Conservation (phyloP, 2,797 vertebrate species). For the Labroides dimidiatus region DNA sequence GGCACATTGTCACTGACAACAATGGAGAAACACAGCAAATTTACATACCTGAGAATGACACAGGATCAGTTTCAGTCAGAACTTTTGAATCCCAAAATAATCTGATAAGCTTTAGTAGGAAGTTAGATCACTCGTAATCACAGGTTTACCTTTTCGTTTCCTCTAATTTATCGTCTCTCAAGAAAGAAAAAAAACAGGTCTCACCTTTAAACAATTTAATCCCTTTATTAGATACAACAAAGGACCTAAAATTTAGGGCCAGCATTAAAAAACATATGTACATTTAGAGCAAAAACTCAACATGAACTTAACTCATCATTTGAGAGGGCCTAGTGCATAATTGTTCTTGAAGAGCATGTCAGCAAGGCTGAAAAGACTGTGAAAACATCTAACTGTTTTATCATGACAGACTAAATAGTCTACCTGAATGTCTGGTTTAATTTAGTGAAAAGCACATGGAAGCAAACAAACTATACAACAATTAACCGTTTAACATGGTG, state of each 20-base stretch:
- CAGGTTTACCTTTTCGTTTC: not conserved
- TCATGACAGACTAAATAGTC: slow-evolving; percentile 3
- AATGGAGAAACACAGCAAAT: slow-evolving; percentile 35
- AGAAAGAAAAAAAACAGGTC: not conserved
- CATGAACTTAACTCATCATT: slow-evolving; percentile 35
- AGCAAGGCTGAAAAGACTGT: slow-evolving; percentile 14
- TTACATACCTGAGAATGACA: slow-evolving; percentile 11
- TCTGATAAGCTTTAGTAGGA: not conserved
- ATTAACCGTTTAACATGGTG: slow-evolving; percentile 22
- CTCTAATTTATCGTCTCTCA: not conserved
- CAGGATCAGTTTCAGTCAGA: slow-evolving; percentile 18
- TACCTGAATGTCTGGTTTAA: not conserved
- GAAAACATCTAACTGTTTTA: not conserved
- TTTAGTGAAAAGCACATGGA: slow-evolving; percentile 8
- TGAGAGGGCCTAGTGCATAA: slow-evolving; percentile 50
- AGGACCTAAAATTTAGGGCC: not conserved
- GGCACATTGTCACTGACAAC: slow-evolving; percentile 60
- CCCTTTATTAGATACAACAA: slow-evolving; percentile 57
- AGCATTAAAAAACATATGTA: slow-evolving; percentile 37
- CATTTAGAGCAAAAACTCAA: slow-evolving; percentile 34
- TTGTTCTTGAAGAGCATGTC: slow-evolving; percentile 45
- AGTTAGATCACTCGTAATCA: not conserved
- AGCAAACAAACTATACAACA: slow-evolving; percentile 6
- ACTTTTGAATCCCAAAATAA: slow-evolving; percentile 2
- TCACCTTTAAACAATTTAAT: not conserved